Base-by-base conservation (phyloP, 2,113 vertebrate genomes). In the Epinephelus fuscoguttatus region DNA sequence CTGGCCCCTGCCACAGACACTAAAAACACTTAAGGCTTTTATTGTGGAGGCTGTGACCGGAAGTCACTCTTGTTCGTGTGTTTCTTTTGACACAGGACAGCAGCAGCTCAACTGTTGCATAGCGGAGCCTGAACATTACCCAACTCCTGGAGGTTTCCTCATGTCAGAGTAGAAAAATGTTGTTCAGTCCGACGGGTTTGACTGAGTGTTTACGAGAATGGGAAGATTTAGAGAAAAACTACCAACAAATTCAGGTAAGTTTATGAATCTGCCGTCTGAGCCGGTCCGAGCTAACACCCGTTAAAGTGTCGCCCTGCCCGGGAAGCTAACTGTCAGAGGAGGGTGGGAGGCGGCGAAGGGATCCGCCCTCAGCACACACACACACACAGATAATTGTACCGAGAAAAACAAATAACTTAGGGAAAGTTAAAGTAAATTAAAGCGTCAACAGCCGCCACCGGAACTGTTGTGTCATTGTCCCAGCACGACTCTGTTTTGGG, bases 141-240 rank as follows among this genome's bases (percentile, higher is more conserved):
- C 57, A 80, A 68, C 19, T 59, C 60, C 19, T 0, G 3, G 8
- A 50, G 50, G 30, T n/a, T 53, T 64, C 5, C 9, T 19, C 0
- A 61, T 70, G 64, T 13, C 2, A 52, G 1, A 14, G 4, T 37
- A 33, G 13, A 81, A 78, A 30, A 3, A 95, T 95, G 94, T 80
- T 95, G 80, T 94, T 80, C 76, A 90, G 15, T 62, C 93, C 94
- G 0, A 64, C 57, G 3, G 86, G 88, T 50, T 76, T 95, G 1
- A 15, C 42, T 9, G 97, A 97, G 81, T 99, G 97, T 88, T 84
- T 97, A 70, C 94, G 95, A 47, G 97, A 98, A 87, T 99, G 97
- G 98, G 95, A 95, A 30, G 96, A 96, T 84, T 92, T 99, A 82
- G 96, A 98, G 91, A 96, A 96, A 85, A 96, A 97, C 86, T 97